Base-by-base conservation (phyloP, 2,797 vertebrate genomes). In the Cheirogaleus major region DNA sequence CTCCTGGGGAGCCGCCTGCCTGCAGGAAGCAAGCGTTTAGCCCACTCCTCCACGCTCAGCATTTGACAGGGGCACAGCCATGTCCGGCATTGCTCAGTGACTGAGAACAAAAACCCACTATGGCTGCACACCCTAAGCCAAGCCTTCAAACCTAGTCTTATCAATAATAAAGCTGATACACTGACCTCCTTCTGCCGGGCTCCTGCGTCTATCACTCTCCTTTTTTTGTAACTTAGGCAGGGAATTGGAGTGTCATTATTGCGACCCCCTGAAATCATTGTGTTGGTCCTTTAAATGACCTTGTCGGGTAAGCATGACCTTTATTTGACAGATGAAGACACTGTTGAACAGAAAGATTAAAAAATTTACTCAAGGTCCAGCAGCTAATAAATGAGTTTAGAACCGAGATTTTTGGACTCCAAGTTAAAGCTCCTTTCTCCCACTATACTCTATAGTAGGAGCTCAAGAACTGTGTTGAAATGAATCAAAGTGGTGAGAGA, bases 151-250 rank as follows among this genome's bases (percentile, higher is more conserved):
- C 20, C 63, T 23, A 4, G 41, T 52, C 57, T 67, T 65, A 14
- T 38, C 10, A 23, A 43, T 83, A 83, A 59, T 25, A n/a, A 57
- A 89, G 32, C 50, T 45, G 32, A 43, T 32, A 20, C 13, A 30
- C 25, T 61, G 61, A 70, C 30, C 10, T 67, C 45, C 72, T 88
- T 52, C 63, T 38, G 17, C 48, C 48, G 48, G 59, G n/a, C 25
- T 63, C 22, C 81, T 57, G 12, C 9, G 69, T 79, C 32, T 41
- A 0, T 65, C 57, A 41, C 73, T 69, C 76, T 82, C 38, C 7
- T 69, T 75, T 92, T 59, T 94, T 86, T 73, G 86, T 55, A 41
- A 88, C 69, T 93, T 94, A 95, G 79, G 91, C 93, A 88, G 61
- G 14, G 12, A 94, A 72, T 48, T 11, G 32, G 7, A 67, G 85